Conservation (phyloP, 2,797 vertebrate genomes). For the Masticophis lateralis region DNA sequence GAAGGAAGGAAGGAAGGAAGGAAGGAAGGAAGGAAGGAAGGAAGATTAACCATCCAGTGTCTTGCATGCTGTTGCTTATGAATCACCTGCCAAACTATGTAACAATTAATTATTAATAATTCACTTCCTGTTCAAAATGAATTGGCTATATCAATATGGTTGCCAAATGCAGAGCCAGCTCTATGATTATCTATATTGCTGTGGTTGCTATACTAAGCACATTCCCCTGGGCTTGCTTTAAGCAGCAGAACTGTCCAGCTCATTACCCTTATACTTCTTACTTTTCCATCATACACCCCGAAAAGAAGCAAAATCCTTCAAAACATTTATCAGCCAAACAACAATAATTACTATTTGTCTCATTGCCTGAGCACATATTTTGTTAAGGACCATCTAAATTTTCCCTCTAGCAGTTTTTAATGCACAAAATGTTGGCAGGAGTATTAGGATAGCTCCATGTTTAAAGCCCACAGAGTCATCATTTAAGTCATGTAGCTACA, state of each 20-base stretch:
- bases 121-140: background rate
- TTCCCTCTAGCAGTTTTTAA: conserved; percentile 7
- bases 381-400: conserved; percentile 30
- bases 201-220: background rate
- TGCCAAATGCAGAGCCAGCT: background rate
- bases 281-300: conserved; percentile 4
- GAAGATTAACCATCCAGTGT: background rate
- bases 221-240: background rate
- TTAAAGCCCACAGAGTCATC: conserved; percentile 20
- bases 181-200: background rate
- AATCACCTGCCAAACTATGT: conserved; percentile 16
- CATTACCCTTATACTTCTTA: background rate
- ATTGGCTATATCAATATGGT: background rate
- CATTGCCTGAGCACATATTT: conserved; percentile 10
- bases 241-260: background rate
- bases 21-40: background rate
- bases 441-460: conserved; percentile 5
- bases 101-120: conserved; percentile 24
- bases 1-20: background rate
- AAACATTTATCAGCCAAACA: conserved; percentile 28
- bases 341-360: conserved; percentile 30
- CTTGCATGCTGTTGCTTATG: background rate
- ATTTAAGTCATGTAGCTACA: conserved; percentile 40
- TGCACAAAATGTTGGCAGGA: conserved; percentile 35
- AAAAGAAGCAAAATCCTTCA: conserved; percentile 25